Evolutionary conservation across 2,113 vertebrate species (phyloP).

Genomic region (Myxocyprinus asiaticus): DNA sequence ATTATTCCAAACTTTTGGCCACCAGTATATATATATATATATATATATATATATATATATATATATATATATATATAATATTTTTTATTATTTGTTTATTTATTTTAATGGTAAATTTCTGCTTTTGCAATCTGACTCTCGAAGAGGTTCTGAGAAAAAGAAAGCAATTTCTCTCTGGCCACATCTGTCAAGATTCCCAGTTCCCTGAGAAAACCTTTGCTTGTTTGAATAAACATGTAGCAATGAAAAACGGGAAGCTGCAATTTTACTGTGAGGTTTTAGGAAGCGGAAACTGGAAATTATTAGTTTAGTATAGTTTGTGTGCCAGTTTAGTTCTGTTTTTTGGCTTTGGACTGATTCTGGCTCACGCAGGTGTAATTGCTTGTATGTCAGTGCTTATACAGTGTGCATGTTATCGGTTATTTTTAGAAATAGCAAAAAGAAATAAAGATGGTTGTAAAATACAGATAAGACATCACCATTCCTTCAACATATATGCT

Average conservation of each 20-base stretch:
- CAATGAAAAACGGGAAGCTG: neutral
- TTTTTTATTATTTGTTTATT: too few species aligned
- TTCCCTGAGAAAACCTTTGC: neutral
- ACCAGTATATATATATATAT: too few species aligned
- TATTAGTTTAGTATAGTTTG: too few species aligned
- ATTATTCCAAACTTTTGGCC: too few species aligned
- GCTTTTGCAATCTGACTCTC: neutral
- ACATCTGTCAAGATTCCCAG: conserved; percentile 10
- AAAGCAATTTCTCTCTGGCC: neutral
- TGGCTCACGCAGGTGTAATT: too few species aligned
- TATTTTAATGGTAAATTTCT: neutral
- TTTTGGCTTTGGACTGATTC: too few species aligned
- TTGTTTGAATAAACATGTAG: neutral
- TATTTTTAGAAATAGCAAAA: too few species aligned
- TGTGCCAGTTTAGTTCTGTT: too few species aligned
- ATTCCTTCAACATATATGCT: conserved; percentile 4
- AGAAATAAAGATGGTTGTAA: neutral
- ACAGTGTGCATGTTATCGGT: neutral
- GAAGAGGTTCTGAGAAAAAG: neutral
- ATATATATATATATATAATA: too few species aligned
- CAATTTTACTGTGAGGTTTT: neutral
- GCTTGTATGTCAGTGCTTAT: neutral
- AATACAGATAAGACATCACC: neutral
- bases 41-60: too few species aligned
- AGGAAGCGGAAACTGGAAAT: neutral